Evolutionary conservation across 2,888 invertebrate species (phyloP).

Genomic region (Agrypnus murinus): DNA sequence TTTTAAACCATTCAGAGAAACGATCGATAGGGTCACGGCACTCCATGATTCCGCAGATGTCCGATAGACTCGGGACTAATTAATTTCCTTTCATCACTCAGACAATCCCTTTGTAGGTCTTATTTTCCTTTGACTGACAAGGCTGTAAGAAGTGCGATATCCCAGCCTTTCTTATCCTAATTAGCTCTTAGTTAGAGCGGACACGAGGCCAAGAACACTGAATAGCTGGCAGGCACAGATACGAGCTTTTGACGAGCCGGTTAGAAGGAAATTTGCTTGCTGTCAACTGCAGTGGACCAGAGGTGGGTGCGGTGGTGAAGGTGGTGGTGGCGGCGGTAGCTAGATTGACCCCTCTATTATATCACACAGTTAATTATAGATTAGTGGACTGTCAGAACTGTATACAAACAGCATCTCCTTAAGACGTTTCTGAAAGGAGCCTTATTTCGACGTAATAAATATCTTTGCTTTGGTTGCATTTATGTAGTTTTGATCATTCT

Average conservation of each 20-base stretch:
- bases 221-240: slow-evolving; percentile 62
- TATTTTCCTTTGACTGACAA: slow-evolving; percentile 66
- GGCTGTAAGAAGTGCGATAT: slow-evolving; percentile 62
- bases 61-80: slow-evolving; percentile 63
- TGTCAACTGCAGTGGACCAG: slow-evolving; percentile 59
- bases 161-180: slow-evolving; percentile 67
- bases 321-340: slow-evolving; percentile 28
- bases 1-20: neutral
- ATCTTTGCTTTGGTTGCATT: too few species aligned
- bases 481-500: too few species aligned
- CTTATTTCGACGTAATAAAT: too few species aligned
- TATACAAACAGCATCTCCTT: too few species aligned
- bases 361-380: too few species aligned
- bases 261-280: slow-evolving; percentile 62
- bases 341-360: slow-evolving; percentile 27
- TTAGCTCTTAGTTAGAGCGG: slow-evolving; percentile 65
- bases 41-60: slow-evolving; percentile 55
- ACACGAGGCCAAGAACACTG: slow-evolving; percentile 62
- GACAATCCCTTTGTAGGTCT: slow-evolving; percentile 65
- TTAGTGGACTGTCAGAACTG: too few species aligned
- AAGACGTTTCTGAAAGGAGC: too few species aligned
- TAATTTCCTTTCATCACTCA: slow-evolving; percentile 68
- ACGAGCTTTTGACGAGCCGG: slow-evolving; percentile 60
- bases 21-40: slow-evolving; percentile 45
- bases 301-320: slow-evolving; percentile 30